phyloP scores from a whole-genome alignment of 1,140 invertebrate species.

The Bombus cullumanus region DNA sequence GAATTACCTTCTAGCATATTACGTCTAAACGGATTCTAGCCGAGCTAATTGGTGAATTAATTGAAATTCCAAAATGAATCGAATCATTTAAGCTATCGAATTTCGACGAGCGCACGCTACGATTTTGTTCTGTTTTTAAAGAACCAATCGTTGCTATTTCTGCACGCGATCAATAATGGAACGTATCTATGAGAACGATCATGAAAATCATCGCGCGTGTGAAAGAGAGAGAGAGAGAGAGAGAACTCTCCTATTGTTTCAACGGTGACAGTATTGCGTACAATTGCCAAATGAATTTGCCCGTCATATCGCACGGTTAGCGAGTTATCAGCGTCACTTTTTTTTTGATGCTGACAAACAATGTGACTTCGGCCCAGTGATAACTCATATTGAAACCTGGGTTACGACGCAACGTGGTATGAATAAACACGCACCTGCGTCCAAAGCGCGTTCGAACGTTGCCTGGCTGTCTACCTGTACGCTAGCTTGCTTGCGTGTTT shows the following conservation, averaged over 20 bases:
- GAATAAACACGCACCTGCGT: conserved; percentile 65
- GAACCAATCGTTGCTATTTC: not conserved
- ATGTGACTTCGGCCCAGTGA: conserved; percentile 49
- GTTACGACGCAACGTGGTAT: conserved; percentile 52
- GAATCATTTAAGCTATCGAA: conserved; percentile 59
- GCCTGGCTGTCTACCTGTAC: not conserved
- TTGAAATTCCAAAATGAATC: conserved; percentile 72
- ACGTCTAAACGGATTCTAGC: conserved; percentile 71
- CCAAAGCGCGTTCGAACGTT: conserved; percentile 7
- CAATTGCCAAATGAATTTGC: conserved; percentile 51
- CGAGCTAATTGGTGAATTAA: conserved; percentile 74
- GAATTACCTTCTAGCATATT: conserved; percentile 66
- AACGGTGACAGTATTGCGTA: conserved; percentile 24
- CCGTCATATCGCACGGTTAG: conserved; percentile 40
- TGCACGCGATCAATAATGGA: conserved; percentile 1
- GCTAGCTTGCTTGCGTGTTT: conserved; percentile 6
- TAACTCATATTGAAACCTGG: conserved; percentile 64
- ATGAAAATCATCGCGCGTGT: not conserved
- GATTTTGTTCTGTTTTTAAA: conserved; percentile 7
- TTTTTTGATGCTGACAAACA: conserved; percentile 29
- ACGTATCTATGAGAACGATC: conserved; percentile 1
- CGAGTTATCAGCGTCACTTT: conserved; percentile 47
- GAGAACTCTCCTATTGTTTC: conserved; percentile 38
- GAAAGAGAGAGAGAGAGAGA: not conserved
- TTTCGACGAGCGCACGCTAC: conserved; percentile 27